These are phyloP conservation scores for Monoplex corrugatus DNA, from an alignment of 2,888 invertebrate species.

Conservation along the genomic window DNA sequence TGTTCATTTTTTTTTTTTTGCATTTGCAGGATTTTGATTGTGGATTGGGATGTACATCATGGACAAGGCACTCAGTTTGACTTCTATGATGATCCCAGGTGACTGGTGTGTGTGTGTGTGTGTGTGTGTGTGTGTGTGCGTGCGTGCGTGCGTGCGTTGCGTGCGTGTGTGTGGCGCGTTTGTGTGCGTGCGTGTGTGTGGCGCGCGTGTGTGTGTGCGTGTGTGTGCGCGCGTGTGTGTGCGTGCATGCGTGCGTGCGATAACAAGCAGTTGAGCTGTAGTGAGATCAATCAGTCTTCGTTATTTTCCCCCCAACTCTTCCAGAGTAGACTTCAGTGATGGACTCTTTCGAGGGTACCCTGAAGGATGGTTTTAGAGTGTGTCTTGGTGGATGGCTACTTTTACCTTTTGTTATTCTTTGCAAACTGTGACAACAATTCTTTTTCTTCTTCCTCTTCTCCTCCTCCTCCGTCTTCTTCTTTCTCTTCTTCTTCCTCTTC, in stretches of 20 bases:
- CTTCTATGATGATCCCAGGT: constrained; percentile 85
- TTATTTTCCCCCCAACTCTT: too few relatives aligned
- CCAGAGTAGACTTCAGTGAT: too few relatives aligned
- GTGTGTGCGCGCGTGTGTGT: not conserved
- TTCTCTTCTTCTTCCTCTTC: too few relatives aligned
- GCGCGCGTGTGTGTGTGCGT: not conserved
- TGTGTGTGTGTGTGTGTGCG: not conserved
- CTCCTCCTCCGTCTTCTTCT: too few relatives aligned
- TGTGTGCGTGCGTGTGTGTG: not conserved
- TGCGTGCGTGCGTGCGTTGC: not conserved
- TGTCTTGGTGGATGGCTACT: too few relatives aligned
- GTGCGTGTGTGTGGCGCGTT: not conserved
- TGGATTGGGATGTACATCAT: constrained; percentile 98
- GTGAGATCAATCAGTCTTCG: too few relatives aligned
- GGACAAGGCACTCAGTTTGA: constrained; percentile 90
- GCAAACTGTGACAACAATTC: too few relatives aligned
- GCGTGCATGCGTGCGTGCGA: not conserved
- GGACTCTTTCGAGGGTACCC: too few relatives aligned
- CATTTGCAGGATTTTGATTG: constrained; percentile 87
- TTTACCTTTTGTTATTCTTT: too few relatives aligned
- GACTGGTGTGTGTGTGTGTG: constrained; percentile 59
- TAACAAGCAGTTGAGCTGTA: too few relatives aligned
- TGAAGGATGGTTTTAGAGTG: too few relatives aligned
- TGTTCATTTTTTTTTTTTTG: not conserved
- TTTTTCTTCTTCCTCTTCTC: too few relatives aligned